Evolutionary conservation across 1,140 invertebrate species (phyloP).

Genomic region (Teleogryllus occipitalis): DNA sequence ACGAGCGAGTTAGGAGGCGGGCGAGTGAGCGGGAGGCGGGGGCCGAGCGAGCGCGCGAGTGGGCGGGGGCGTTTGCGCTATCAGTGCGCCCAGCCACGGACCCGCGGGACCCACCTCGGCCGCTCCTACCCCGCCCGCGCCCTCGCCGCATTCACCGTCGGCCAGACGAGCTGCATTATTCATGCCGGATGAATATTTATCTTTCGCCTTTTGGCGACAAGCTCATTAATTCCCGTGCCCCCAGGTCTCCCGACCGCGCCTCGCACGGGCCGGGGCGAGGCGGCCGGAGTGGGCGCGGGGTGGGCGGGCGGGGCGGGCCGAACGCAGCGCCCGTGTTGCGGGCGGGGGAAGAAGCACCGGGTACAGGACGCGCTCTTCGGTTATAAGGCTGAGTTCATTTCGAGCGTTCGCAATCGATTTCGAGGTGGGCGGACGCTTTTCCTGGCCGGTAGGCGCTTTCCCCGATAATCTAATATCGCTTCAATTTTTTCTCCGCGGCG

Average conservation of each 20-base stretch:
- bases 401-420: neutral
- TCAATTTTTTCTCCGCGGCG: neutral
- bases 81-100: no score
- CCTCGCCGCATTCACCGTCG: neutral
- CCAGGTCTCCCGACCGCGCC: neutral
- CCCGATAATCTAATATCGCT: neutral
- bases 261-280: neutral
- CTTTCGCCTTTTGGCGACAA: slow-evolving; percentile 3
- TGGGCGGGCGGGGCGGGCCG: no score
- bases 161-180: neutral
- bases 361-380: neutral
- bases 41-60: no score
- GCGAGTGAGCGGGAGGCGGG: no score
- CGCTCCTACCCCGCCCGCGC: no score
- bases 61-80: no score
- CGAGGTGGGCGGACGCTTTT: neutral
- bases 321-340: neutral
- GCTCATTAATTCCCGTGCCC: neutral
- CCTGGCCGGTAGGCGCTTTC: neutral
- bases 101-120: neutral
- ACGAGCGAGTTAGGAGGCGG: no score
- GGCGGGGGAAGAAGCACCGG: neutral
- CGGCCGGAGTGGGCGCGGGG: no score
- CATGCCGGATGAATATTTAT: neutral
- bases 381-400: neutral